phyloP scores from a whole-genome alignment of 2,797 vertebrate species.

The Molossus alvarezi region DNA sequence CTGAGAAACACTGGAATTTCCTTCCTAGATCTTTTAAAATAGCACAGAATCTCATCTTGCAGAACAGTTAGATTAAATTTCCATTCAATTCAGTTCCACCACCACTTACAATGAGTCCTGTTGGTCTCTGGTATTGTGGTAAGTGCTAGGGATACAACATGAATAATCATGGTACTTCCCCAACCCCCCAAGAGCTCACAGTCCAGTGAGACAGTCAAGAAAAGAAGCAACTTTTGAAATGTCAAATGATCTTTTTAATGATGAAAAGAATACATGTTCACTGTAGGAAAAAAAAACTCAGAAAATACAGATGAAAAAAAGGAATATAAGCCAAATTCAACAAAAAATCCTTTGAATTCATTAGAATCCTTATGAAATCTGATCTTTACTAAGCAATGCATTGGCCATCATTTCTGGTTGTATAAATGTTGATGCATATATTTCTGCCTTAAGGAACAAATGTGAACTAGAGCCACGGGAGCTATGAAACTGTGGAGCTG shows the following conservation, averaged over 20 bases:
- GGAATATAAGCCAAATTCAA: conserved; percentile 16
- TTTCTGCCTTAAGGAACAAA: background rate
- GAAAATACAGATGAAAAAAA: background rate
- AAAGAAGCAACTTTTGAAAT: background rate
- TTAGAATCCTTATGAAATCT: background rate
- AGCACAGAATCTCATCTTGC: background rate
- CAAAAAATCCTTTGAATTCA: background rate
- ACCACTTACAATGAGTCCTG: background rate
- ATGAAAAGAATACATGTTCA: background rate
- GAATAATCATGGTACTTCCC: background rate
- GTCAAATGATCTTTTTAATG: background rate
- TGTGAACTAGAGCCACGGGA: background rate
- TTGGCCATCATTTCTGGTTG: background rate
- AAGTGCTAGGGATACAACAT: background rate
- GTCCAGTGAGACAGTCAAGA: background rate
- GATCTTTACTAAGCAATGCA: background rate
- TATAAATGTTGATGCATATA: background rate
- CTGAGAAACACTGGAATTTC: conserved; percentile 59
- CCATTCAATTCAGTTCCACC: background rate
- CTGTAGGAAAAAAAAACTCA: background rate
- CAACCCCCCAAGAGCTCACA: background rate
- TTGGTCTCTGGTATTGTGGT: background rate
- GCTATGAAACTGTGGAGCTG: background rate
- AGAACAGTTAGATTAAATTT: background rate
- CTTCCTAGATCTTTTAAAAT: conserved; percentile 57